These are phyloP conservation scores for Centropus unirufus DNA, from an alignment of 2,113 vertebrate species.

Conservation along the genomic window DNA sequence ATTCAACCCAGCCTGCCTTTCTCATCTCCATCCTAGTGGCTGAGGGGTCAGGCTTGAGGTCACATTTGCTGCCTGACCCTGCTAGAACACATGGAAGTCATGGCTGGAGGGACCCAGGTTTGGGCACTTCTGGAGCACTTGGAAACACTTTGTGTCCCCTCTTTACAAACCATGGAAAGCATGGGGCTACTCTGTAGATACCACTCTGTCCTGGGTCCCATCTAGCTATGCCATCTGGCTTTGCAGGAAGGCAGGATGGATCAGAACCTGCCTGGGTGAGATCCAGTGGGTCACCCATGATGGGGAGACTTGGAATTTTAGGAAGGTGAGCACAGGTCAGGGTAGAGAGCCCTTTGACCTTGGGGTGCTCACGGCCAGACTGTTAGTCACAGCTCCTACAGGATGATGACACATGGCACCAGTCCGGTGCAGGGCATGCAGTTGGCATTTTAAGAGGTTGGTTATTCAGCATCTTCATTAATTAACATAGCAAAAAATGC, in stretches of 20 bases:
- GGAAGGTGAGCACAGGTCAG: background rate
- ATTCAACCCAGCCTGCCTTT: background rate
- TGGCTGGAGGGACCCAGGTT: background rate
- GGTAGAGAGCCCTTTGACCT: background rate
- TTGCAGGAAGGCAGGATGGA: background rate
- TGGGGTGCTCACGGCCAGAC: fast-evolving
- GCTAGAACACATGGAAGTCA: background rate
- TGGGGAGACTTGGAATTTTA: background rate
- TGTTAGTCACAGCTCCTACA: background rate
- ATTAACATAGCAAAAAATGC: background rate
- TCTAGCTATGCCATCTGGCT: background rate
- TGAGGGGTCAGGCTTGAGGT: background rate
- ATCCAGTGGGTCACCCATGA: fast-evolving
- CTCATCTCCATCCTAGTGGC: background rate
- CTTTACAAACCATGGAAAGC: background rate
- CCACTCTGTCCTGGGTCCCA: background rate
- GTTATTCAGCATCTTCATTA: background rate
- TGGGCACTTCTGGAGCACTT: background rate
- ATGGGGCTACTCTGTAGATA: fast-evolving
- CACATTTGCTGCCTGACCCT: background rate
- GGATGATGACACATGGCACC: background rate
- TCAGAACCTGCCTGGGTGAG: background rate
- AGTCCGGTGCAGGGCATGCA: background rate
- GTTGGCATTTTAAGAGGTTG: background rate
- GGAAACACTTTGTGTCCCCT: background rate